Evolutionary conservation across 2,888 invertebrate genomes (phyloP).

Genomic region (Yponomeuta malinellus): DNA sequence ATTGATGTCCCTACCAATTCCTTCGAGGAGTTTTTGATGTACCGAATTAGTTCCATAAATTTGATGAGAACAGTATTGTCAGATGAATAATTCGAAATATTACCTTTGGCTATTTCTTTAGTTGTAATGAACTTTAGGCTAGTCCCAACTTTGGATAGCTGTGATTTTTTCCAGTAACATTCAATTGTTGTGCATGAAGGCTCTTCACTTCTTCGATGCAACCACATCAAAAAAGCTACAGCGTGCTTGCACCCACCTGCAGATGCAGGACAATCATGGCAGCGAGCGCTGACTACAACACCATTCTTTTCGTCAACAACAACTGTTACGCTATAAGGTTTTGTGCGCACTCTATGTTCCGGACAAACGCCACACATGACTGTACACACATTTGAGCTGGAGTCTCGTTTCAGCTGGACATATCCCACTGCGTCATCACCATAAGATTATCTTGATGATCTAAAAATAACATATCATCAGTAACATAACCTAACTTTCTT

Average conservation of each 20-base stretch:
- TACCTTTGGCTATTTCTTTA: neutral
- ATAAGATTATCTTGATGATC: neutral
- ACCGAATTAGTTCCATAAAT: constrained; percentile 23
- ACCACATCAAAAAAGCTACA: constrained; percentile 22
- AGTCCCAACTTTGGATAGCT: constrained; percentile 13
- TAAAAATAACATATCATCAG: too few relatives aligned
- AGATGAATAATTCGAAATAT: constrained; percentile 16
- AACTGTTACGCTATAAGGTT: constrained; percentile 10
- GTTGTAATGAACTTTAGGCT: neutral
- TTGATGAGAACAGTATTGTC: constrained; percentile 20
- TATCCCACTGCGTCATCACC: neutral
- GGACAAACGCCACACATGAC: constrained; percentile 17
- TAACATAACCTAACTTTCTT: too few relatives aligned
- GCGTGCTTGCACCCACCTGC: constrained; percentile 22
- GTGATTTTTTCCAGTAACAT: constrained; percentile 21
- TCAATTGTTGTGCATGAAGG: constrained; percentile 15
- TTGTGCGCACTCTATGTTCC: constrained; percentile 17
- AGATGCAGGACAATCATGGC: constrained; percentile 14
- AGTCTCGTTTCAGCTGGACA: constrained; percentile 4
- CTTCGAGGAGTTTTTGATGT: constrained; percentile 21
- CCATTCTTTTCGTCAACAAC: neutral
- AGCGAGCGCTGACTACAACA: too few relatives aligned
- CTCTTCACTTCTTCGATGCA: constrained; percentile 18
- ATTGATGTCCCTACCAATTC: constrained; percentile 8
- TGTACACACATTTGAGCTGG: constrained; percentile 14